Conservation (phyloP, 2,888 invertebrate species). For the Thereva nobilitata region DNA sequence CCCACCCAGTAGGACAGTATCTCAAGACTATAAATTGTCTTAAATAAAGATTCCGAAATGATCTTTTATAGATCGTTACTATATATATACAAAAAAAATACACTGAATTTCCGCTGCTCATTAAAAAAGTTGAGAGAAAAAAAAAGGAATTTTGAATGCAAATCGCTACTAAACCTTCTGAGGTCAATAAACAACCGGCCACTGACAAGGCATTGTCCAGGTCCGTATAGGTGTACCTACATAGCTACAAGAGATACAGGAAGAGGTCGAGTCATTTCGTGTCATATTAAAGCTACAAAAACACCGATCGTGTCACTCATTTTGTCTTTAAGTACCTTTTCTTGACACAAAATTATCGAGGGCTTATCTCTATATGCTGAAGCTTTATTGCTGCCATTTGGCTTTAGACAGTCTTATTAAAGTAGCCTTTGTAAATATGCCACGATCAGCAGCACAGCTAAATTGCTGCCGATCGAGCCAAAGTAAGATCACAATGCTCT, state of each 20-base stretch:
- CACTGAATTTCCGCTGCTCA: conserved; percentile 1
- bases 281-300: not conserved
- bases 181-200: conserved; percentile 4
- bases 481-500: too few relatives aligned
- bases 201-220: too few relatives aligned
- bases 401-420: not conserved
- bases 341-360: not conserved
- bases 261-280: conserved; percentile 1
- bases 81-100: not conserved
- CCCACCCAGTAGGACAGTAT: conserved; percentile 3
- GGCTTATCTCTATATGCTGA: not conserved
- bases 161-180: conserved; percentile 17
- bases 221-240: too few relatives aligned
- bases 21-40: conserved; percentile 19
- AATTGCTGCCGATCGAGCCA: too few relatives aligned
- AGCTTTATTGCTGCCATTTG: conserved; percentile 1
- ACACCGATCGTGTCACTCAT: conserved; percentile 22
- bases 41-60: not conserved
- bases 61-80: conserved; percentile 3
- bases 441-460: too few relatives aligned
- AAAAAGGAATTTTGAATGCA: conserved; percentile 13
- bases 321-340: conserved; percentile 3
- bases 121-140: not conserved
- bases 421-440: not conserved
- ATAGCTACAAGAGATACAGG: not conserved